These are phyloP conservation scores for Chascanopsetta lugubris DNA, from an alignment of 2,113 vertebrate genomes.

Conservation along the genomic window DNA sequence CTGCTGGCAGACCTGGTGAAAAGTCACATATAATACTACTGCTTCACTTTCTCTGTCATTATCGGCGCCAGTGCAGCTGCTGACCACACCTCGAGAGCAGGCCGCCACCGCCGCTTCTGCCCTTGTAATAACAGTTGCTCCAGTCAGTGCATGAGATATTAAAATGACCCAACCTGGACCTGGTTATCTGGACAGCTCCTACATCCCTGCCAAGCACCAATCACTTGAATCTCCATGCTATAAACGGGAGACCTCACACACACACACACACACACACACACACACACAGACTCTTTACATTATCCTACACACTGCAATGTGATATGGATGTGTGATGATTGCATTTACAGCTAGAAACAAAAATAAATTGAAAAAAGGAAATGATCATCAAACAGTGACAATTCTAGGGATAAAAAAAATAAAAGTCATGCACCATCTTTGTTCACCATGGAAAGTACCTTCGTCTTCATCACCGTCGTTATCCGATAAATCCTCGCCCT, in stretches of 20 bases:
- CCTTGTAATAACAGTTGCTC: slow-evolving; percentile 49
- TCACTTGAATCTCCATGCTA: slow-evolving; percentile 39
- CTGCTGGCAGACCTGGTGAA: slow-evolving; percentile 66
- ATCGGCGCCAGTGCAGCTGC: slow-evolving; percentile 51
- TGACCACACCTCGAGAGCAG: slow-evolving; percentile 48
- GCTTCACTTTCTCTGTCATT: slow-evolving; percentile 57
- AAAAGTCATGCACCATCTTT: slow-evolving; percentile 89
- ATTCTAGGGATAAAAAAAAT: slow-evolving; percentile 34
- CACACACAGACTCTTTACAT: slow-evolving; percentile 20
- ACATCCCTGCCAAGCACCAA: slow-evolving; percentile 48
- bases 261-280: slow-evolving; percentile 39
- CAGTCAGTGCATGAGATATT: slow-evolving; percentile 39
- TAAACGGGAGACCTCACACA: slow-evolving; percentile 24
- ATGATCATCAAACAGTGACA: slow-evolving; percentile 38
- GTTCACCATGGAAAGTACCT: slow-evolving; percentile 95
- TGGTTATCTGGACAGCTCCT: slow-evolving; percentile 43
- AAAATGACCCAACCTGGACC: slow-evolving; percentile 44
- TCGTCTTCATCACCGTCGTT: slow-evolving; percentile 99
- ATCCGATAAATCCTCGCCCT: slow-evolving; percentile 99
- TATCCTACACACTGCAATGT: slow-evolving; percentile 32
- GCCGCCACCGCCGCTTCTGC: slow-evolving; percentile 24
- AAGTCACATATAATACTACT: slow-evolving; percentile 65
- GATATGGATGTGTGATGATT: slow-evolving; percentile 46
- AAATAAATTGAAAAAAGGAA: slow-evolving; percentile 33
- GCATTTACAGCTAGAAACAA: slow-evolving; percentile 40